phyloP scores from a whole-genome alignment of 2,113 vertebrate genomes.

The Mola mola region DNA sequence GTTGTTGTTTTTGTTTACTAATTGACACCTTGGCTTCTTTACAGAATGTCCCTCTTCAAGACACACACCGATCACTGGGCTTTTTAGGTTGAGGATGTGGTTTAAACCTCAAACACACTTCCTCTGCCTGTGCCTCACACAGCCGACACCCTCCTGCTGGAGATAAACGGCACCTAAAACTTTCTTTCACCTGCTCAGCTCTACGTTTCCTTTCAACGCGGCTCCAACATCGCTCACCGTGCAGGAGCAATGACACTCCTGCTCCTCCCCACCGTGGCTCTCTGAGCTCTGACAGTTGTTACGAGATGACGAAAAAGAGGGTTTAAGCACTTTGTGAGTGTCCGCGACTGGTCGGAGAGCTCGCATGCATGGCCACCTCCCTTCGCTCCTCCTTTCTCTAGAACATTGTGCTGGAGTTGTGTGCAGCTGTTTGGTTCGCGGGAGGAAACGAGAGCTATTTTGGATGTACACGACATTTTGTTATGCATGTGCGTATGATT shows the following conservation, averaged over 20 bases:
- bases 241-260: constrained; percentile 31
- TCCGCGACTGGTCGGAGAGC: constrained; percentile 36
- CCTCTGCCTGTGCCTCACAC: constrained; percentile 55
- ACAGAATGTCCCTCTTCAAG: constrained; percentile 90
- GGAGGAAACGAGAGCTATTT: constrained; percentile 42
- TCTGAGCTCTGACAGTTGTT: no score
- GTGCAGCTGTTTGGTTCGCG: constrained; percentile 27
- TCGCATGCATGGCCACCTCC: constrained; percentile 62
- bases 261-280: constrained; percentile 1
- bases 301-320: constrained; percentile 18
- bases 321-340: constrained; percentile 61
- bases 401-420: constrained; percentile 56
- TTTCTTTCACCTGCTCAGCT: constrained; percentile 28
- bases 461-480: constrained; percentile 63
- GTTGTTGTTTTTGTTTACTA: neutral
- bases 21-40: constrained; percentile 66
- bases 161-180: constrained; percentile 51
- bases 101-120: constrained; percentile 4
- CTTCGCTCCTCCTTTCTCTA: constrained; percentile 39
- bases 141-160: constrained; percentile 28
- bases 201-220: constrained; percentile 6
- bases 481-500: constrained; percentile 69
- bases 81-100: constrained; percentile 84
- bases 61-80: constrained; percentile 88
- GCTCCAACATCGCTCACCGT: constrained; percentile 11